Evolutionary conservation across 2,797 vertebrate genomes (phyloP).

Genomic region (Hemibagrus guttatus): DNA sequence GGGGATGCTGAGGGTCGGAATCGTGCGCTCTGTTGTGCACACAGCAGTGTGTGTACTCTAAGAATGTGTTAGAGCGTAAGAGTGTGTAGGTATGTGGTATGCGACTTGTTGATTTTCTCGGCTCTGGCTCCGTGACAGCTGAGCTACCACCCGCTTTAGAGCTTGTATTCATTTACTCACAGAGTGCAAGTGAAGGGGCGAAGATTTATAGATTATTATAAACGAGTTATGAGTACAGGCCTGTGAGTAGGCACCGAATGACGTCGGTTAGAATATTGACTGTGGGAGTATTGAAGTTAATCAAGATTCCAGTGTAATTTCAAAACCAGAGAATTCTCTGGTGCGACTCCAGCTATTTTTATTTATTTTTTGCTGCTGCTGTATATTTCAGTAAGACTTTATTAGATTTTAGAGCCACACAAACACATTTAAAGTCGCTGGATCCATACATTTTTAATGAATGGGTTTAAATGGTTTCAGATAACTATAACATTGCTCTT

Average conservation of each 20-base stretch:
- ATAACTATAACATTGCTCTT: background rate
- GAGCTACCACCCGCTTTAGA: constrained; percentile 47
- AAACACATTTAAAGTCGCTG: constrained; percentile 40
- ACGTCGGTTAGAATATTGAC: constrained; percentile 51
- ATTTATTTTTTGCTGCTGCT: background rate
- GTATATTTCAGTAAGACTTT: constrained; percentile 38
- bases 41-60: constrained; percentile 33
- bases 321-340: constrained; percentile 43
- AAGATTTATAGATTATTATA: constrained; percentile 58
- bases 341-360: constrained; percentile 36
- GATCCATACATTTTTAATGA: constrained; percentile 41
- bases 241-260: constrained; percentile 51
- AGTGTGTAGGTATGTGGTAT: constrained; percentile 49
- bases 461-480: constrained; percentile 39
- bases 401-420: constrained; percentile 45
- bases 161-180: constrained; percentile 55
- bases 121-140: constrained; percentile 47
- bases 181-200: constrained; percentile 37
- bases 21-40: constrained; percentile 24
- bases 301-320: constrained; percentile 54
- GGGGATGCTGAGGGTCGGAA: constrained; percentile 30
- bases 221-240: constrained; percentile 50
- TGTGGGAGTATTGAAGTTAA: constrained; percentile 49
- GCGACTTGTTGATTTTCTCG: constrained; percentile 54
- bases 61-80: constrained; percentile 20